Conservation (phyloP, 2,113 vertebrate genomes). For the Eubucco bourcierii region DNA sequence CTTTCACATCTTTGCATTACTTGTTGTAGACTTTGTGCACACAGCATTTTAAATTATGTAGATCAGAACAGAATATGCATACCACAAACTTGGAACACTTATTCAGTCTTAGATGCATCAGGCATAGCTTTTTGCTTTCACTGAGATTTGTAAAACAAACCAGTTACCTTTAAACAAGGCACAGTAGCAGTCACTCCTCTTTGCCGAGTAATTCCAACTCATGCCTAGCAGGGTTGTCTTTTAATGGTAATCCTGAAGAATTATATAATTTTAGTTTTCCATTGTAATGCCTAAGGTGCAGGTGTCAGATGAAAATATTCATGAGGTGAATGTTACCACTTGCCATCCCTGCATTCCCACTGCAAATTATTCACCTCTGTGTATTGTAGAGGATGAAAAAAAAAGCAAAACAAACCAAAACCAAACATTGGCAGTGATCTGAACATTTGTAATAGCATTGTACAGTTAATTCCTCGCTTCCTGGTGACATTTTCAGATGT, state of each 20-base stretch:
- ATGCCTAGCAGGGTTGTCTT: background rate
- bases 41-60: background rate
- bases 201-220: background rate
- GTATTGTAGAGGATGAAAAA: background rate
- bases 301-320: background rate
- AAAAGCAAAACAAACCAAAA: background rate
- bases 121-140: background rate
- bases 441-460: background rate
- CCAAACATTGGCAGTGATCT: accelerated
- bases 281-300: background rate
- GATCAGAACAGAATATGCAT: background rate
- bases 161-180: background rate
- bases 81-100: background rate
- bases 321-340: background rate
- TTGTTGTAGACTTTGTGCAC: background rate
- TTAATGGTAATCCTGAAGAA: background rate
- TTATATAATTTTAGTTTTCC: background rate
- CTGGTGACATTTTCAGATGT: background rate
- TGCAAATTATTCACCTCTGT: background rate
- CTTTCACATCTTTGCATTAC: background rate
- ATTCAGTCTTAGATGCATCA: background rate
- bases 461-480: background rate
- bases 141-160: background rate
- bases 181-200: background rate
- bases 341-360: background rate